These are phyloP conservation scores for Oligia strigilis DNA, from an alignment of 2,888 invertebrate species.

Conservation along the genomic window DNA sequence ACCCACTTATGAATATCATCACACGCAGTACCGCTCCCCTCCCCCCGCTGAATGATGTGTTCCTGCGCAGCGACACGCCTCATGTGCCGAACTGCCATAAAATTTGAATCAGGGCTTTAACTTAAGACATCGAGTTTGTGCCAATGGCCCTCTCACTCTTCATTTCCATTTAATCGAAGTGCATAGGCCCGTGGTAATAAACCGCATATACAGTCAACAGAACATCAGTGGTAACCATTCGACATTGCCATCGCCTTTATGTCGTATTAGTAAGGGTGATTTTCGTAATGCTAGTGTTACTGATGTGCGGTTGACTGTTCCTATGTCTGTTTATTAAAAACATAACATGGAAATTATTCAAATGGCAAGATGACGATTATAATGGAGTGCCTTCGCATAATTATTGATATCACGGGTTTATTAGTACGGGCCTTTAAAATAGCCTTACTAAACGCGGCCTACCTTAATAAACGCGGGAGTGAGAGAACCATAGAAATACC, in stretches of 20 bases:
- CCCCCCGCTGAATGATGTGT: too few relatives aligned
- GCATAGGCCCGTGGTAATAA: slow-evolving; percentile 30
- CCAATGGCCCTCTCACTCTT: background rate
- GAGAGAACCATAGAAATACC: background rate
- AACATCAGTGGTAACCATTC: background rate
- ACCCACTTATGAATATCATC: too few relatives aligned
- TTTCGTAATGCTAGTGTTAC: background rate
- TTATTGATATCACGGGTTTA: slow-evolving; percentile 4
- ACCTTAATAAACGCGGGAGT: too few relatives aligned
- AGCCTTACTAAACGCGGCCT: too few relatives aligned
- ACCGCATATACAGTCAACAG: background rate
- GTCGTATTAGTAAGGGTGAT: background rate
- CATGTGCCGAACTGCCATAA: too few relatives aligned
- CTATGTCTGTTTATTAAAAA: background rate
- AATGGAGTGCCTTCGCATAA: background rate
- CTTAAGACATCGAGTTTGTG: background rate
- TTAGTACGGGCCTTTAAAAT: slow-evolving; percentile 41
- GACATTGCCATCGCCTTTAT: too few relatives aligned
- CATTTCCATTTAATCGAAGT: background rate
- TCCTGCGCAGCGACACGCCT: too few relatives aligned
- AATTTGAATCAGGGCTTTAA: too few relatives aligned
- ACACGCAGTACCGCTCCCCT: too few relatives aligned
- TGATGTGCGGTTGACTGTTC: background rate
- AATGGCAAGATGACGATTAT: background rate
- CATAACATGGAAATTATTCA: background rate